Conservation (phyloP, 2,797 vertebrate species). For the Todus mexicanus region DNA sequence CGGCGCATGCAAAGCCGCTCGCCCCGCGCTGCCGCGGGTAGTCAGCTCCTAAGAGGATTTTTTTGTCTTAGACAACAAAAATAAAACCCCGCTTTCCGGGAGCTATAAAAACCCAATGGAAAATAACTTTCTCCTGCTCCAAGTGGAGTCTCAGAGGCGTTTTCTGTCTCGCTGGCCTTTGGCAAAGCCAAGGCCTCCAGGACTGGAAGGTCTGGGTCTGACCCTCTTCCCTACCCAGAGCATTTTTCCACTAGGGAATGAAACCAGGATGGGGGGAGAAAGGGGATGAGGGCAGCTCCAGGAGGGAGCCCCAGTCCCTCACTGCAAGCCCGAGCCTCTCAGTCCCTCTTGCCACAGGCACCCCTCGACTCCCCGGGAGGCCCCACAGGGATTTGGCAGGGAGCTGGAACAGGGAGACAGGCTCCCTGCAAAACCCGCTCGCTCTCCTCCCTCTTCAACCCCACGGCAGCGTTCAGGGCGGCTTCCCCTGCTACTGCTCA, state of each 20-base stretch:
- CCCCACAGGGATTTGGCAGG: not conserved
- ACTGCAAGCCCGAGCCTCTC: not conserved
- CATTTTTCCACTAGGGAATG: not conserved
- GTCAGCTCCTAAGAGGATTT: slow-evolving; percentile 40
- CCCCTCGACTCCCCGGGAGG: not conserved
- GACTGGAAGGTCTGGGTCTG: not conserved
- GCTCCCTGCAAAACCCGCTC: not conserved
- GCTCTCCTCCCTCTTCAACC: not conserved
- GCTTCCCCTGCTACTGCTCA: not conserved
- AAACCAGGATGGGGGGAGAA: rapidly evolving
- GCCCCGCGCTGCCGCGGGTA: rapidly evolving
- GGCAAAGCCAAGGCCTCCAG: not conserved
- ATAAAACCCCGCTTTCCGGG: slow-evolving; percentile 33
- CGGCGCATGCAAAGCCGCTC: rapidly evolving
- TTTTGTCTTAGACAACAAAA: slow-evolving; percentile 53
- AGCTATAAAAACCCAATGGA: slow-evolving; percentile 44
- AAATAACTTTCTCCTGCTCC: slow-evolving; percentile 38
- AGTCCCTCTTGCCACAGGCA: not conserved
- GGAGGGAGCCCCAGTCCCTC: not conserved
- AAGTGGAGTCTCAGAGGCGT: not conserved
- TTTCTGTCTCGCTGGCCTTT: not conserved
- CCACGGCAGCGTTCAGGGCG: not conserved
- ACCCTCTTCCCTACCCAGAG: not conserved
- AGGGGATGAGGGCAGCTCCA: not conserved
- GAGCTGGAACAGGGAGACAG: not conserved